Base-by-base conservation (phyloP, 2,113 vertebrate genomes). In the Psophia crepitans region DNA sequence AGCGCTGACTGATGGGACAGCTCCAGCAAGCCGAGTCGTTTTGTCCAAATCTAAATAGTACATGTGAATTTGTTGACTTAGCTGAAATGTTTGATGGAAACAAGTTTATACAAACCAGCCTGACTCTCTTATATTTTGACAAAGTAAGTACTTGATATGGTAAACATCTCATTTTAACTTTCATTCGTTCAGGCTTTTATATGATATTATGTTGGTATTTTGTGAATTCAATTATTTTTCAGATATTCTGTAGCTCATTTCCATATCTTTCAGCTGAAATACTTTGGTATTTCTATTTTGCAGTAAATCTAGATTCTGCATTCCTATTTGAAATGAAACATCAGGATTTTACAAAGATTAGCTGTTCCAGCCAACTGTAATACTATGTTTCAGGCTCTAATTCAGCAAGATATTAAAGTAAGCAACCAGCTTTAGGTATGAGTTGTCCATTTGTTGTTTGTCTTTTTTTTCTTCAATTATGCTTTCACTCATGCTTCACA, bases 131-230 rank as follows among this genome's bases (percentile, higher is more conserved):
- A 15, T 56, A 68, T 87, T 91, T 94, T 84, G 77, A 84, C 63
- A 81, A 91, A 82, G 41, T 63, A 90, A 88, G 58, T 89, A 84
- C 70, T 96, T 91, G 77, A 82, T 89, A 92, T 56, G 73, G 66
- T 64, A 96, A 96, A 91, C 24, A 81, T 82, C 95, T 94, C 15
- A 63, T 89, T 97, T 93, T 87, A 78, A 89, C 61, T 93, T 96
- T 63, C 58, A 89, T 88, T 87, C 65, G 75, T 75, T 91, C 19
- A 5, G 39, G 77, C 30, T 89, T 96, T 96, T 91, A 48, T 68
- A 82, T 4, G 12, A 22, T 84, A 81, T 78, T 91, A 75, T 60
- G 73, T 75, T 91, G 46, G 43, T 71, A 53, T 91, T 79, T 91
- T 53, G 21, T 64, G 84, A 92, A 87, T 89, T 91, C 56, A 71